phyloP scores from a whole-genome alignment of 2,113 vertebrate species.

The Colius striatus region DNA sequence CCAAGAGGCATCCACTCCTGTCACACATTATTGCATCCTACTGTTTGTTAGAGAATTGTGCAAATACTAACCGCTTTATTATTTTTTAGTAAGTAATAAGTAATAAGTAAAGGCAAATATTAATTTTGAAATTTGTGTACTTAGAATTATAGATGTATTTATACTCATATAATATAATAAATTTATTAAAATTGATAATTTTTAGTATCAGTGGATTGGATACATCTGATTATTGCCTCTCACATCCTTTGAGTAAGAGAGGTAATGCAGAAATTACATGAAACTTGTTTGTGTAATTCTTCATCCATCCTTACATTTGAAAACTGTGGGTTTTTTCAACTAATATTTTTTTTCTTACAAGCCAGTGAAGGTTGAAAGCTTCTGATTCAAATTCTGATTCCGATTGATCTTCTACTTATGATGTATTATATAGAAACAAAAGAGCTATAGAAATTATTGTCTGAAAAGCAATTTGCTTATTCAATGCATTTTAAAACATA shows the following conservation, averaged over 20 bases:
- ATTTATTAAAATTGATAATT: neutral
- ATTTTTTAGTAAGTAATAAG: neutral
- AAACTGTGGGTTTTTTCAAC: neutral
- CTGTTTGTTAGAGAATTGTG: neutral
- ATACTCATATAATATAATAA: neutral
- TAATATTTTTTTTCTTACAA: neutral
- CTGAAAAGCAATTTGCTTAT: neutral
- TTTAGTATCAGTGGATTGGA: neutral
- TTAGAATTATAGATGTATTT: neutral
- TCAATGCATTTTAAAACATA: neutral
- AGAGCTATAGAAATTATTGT: neutral
- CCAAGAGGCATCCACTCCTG: neutral
- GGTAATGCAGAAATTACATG: neutral
- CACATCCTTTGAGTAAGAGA: neutral
- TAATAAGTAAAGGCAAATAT: neutral
- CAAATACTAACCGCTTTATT: neutral
- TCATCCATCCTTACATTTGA: neutral
- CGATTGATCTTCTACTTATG: neutral
- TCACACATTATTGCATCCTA: neutral
- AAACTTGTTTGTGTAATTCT: neutral
- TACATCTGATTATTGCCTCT: neutral
- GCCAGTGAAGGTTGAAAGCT: neutral
- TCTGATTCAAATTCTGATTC: neutral
- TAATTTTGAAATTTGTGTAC: neutral
- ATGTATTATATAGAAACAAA: neutral